phyloP scores from a whole-genome alignment of 2,888 invertebrate species.

The Molanna angustata region DNA sequence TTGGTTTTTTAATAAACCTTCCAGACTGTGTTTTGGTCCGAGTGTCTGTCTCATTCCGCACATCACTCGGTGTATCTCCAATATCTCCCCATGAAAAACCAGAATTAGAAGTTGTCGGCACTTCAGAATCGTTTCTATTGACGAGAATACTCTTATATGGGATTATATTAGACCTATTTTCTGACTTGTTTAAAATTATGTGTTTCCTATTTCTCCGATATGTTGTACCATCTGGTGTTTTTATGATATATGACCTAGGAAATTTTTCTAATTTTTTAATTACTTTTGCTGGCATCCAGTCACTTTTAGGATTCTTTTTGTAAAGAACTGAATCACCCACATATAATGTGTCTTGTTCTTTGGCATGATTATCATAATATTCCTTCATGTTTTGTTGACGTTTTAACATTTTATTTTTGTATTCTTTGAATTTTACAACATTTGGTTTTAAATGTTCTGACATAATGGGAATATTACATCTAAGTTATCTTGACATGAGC shows the following conservation, averaged over 20 bases:
- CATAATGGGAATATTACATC: not conserved
- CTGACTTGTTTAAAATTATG: too few species aligned
- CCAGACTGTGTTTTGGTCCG: too few species aligned
- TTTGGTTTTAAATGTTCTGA: not conserved
- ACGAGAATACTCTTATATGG: too few species aligned
- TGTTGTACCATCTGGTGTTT: not conserved
- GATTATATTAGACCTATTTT: too few species aligned
- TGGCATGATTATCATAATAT: not conserved
- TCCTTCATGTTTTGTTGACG: not conserved
- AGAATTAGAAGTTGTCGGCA: too few species aligned
- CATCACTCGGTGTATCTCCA: too few species aligned
- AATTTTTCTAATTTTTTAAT: not conserved
- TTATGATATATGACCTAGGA: not conserved
- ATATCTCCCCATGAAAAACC: too few species aligned
- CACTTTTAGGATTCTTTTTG: not conserved
- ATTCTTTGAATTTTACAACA: not conserved
- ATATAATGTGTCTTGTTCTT: not conserved
- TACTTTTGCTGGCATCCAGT: not conserved
- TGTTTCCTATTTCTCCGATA: not conserved
- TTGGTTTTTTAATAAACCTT: too few species aligned
- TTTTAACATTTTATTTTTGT: not conserved
- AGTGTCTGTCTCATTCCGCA: too few species aligned
- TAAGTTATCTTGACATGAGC: conserved; percentile 7
- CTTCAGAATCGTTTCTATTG: too few species aligned
- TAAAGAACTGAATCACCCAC: not conserved